Conservation (phyloP, 2,797 vertebrate genomes). For the Anas bernieri region DNA sequence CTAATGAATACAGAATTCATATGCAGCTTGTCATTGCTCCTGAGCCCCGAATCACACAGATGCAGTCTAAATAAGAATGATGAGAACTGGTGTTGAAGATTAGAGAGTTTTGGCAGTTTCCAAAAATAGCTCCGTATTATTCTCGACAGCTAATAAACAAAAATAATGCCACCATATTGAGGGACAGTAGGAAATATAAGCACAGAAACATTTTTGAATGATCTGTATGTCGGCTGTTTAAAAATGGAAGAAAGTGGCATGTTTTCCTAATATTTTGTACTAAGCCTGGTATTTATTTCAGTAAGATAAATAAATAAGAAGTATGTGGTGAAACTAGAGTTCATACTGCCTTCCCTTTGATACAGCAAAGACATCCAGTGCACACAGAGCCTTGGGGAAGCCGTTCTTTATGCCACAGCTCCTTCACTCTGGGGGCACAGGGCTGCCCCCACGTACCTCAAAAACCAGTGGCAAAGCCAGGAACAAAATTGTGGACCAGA, state of each 20-base stretch:
- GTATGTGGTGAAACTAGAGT: not conserved
- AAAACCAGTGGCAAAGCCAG: not conserved
- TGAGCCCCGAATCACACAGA: conserved; percentile 65
- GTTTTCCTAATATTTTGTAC: not conserved
- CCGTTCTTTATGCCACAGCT: accelerated
- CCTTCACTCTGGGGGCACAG: not conserved
- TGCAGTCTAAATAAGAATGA: conserved; percentile 65
- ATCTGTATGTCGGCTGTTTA: not conserved
- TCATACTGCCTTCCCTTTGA: not conserved
- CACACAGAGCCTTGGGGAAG: accelerated
- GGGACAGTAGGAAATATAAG: not conserved
- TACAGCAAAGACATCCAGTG: not conserved
- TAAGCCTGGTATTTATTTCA: not conserved
- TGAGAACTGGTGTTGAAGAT: conserved; percentile 63
- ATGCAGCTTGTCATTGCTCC: conserved; percentile 79
- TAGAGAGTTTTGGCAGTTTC: conserved; percentile 73
- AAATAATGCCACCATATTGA: not conserved
- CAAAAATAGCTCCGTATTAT: conserved; percentile 56
- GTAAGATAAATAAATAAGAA: not conserved
- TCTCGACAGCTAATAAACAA: conserved; percentile 26
- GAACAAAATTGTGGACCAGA: not conserved
- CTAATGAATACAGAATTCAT: conserved; percentile 82
- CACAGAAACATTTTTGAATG: not conserved
- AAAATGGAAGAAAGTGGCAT: not conserved
- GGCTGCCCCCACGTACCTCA: not conserved